Evolutionary conservation across 2,113 vertebrate species (phyloP), one percentile per base, ranked within the genome.

Genomic region (Chaenogobius annularis): DNA sequence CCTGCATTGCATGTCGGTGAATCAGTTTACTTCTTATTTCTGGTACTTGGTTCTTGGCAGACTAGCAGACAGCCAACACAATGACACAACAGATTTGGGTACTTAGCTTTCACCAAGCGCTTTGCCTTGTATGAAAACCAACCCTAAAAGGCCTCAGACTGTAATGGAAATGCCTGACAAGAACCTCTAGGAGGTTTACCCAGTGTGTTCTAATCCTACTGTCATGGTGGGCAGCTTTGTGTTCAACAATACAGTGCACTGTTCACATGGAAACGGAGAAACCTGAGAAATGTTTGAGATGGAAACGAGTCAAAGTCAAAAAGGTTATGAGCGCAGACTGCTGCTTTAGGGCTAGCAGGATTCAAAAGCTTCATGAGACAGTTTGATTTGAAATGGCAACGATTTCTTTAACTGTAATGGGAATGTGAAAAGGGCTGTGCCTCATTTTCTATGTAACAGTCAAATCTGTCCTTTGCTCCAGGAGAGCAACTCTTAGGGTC

Each of bases 211-310:
- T 86, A 89, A 88, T 80, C 83, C 65, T 79, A 77, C 84, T 79
- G 86, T 82, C 74, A 81, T 44, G 70, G 73, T 54, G 58, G 59
- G 78, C 72, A 77, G 89, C 31, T 79, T 85, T 83, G 70, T 13
- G 66, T 69, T 73, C 70, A 68, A 92, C 87, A 92, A 89, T 79
- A 86, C 80, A 50, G 64, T 55, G 52, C 83, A 83, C 84, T 93
- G 91, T 90, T 88, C 22, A 44, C 63, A 37, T 47, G 61, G 55
- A 77, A 72, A 67, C 46, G 23, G 68, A 85, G 55, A n/a, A 76
- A 76, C 67, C 56, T 64, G 35, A 72, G 73, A 54, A 35, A 35
- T 7, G 14, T 10, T 26, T 71, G 11, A 37, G 63, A 63, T 10
- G 0, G n/a, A 46, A 43, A 75, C 7, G 50, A 37, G 26, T 31